Base-by-base conservation (phyloP, 1,140 invertebrate species). In the Lerema accius region DNA sequence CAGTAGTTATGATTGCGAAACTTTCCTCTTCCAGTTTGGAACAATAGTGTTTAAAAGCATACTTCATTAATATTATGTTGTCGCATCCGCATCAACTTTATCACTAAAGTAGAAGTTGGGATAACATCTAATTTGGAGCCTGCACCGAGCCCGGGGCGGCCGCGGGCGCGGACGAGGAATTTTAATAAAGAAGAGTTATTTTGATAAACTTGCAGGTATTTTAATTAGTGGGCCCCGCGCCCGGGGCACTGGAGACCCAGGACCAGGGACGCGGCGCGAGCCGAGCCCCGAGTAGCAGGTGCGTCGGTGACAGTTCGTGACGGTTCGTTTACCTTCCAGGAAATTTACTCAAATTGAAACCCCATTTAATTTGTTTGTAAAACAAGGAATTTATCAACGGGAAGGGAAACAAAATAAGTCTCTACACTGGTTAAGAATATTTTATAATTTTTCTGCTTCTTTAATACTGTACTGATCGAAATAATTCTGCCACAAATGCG, bases 111-210 rank as follows among this genome's bases (percentile, higher is more conserved):
- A 26, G 42, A 59, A 59, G 46, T 59, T 46, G 55, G 46, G 55
- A 59, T 59, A 37, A 28, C 42, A 46, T 59, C 28, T 46, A 46
- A 37, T 58, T 58, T 58, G 10, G 14, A 46, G 28, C 55, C 40
- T 1, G 9, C 16, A 43, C 42, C 40, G 14, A 13, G 9, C 11
- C 11, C 49, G 23, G 5, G 15, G 28, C 16, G 39, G 19, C 43
- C 42, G 55, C 15, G 46, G 43, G 55, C 55, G 43, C 42, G 15
- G 55, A 59, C 42, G 19, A 28, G 15, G 35, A 59, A 59, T 59
- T 59, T 59, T 59, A 59, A 59, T 59, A 59, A 59, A 59, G 55
- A 48, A 59, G 55, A 59, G 55, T 59, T 59, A 59, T 59, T 59
- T 59, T 59, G 39, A 59, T 28, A 59, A 59, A 59, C 42, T 59